Evolutionary conservation across 2,113 vertebrate species (phyloP).

Genomic region (Mesoclemmys tuberculata): DNA sequence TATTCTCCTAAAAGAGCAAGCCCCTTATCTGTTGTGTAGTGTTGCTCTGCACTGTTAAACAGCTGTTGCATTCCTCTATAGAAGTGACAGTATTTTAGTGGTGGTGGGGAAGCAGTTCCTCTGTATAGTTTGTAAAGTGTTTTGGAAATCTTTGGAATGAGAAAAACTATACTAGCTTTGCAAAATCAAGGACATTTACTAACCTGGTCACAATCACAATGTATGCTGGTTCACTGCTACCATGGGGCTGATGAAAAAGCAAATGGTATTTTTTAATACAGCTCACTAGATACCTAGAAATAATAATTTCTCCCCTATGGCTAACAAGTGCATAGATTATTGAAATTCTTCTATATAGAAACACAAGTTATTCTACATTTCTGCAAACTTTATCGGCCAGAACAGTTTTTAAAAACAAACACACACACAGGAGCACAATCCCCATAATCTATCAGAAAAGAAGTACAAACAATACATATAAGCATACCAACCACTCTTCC

Average conservation of each 20-base stretch:
- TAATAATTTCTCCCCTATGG: not conserved
- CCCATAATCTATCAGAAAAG: not conserved
- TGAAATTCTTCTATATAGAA: not conserved
- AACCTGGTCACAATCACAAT: not conserved
- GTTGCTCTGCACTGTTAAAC: conserved; percentile 42
- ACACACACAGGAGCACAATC: not conserved
- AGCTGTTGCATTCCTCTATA: conserved; percentile 39
- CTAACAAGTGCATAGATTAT: not conserved
- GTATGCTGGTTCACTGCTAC: not conserved
- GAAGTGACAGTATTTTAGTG: conserved; percentile 4
- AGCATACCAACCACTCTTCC: not conserved
- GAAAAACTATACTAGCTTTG: not conserved
- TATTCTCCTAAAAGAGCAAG: not conserved
- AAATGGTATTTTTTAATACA: conserved; percentile 15
- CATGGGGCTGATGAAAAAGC: not conserved
- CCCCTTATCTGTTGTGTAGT: too few relatives aligned
- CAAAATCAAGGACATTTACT: not conserved
- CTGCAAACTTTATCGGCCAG: not conserved
- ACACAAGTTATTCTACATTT: not conserved
- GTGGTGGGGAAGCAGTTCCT: conserved; percentile 1
- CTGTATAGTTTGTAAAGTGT: conserved; percentile 11
- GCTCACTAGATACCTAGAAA: not conserved
- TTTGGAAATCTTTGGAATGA: conserved; percentile 34
- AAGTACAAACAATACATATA: not conserved
- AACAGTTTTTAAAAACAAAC: not conserved